Conservation (phyloP, 2,797 vertebrate species). For the Bradypodion pumilum region DNA sequence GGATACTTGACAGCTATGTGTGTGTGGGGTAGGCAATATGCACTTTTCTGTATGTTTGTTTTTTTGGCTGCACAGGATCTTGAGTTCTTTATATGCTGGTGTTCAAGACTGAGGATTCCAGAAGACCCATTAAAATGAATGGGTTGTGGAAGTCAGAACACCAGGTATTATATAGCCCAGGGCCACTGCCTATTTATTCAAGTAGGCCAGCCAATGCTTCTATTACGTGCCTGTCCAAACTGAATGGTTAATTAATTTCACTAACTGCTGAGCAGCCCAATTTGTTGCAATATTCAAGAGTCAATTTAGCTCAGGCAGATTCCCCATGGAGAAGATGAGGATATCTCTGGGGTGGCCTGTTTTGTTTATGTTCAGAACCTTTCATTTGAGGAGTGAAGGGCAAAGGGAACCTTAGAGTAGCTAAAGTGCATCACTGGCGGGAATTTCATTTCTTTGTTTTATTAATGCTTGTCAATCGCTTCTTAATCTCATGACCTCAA, state of each 20-base stretch:
- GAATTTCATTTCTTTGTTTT: slow-evolving; percentile 56
- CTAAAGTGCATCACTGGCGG: slow-evolving; percentile 56
- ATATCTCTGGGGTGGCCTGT: slow-evolving; percentile 22
- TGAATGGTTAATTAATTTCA: slow-evolving; percentile 7
- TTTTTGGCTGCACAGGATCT: no score
- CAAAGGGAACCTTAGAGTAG: slow-evolving; percentile 50
- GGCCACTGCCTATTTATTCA: not conserved
- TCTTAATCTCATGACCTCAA: slow-evolving; percentile 54
- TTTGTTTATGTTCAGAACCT: slow-evolving; percentile 8
- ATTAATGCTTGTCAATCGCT: slow-evolving; percentile 40
- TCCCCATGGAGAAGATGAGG: not conserved
- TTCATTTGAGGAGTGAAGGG: slow-evolving; percentile 26
- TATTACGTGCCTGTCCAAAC: not conserved
- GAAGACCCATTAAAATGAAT: no score
- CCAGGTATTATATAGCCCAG: not conserved
- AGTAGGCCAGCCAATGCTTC: not conserved
- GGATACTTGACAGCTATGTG: no score
- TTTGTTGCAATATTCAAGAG: slow-evolving; percentile 14
- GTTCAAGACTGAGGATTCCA: no score
- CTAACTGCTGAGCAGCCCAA: not conserved
- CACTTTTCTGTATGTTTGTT: no score
- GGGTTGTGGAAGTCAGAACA: no score
- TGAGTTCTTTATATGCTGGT: no score
- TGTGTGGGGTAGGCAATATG: no score
- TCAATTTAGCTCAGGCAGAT: slow-evolving; percentile 7